Evolutionary conservation across 1,140 invertebrate genomes (phyloP).

Genomic region (Drusus annulatus): DNA sequence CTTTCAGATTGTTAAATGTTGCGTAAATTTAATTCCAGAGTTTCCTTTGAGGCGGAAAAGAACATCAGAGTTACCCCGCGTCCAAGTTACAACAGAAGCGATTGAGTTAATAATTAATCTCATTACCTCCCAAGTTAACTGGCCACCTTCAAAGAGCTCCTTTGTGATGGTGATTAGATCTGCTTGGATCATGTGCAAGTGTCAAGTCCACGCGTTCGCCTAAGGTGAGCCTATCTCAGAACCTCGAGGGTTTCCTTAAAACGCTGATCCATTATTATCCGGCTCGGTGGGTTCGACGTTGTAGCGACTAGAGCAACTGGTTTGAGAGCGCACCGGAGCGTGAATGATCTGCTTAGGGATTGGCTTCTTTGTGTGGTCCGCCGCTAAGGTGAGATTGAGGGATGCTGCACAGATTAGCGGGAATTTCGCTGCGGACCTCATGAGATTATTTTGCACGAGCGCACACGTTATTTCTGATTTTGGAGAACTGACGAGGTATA

Average conservation of each 20-base stretch:
- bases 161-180: constrained; percentile 13
- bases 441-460: constrained; percentile 8
- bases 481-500: too few species aligned
- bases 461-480: constrained; percentile 17
- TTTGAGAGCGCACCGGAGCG: neutral
- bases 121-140: neutral
- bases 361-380: constrained; percentile 25
- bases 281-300: neutral
- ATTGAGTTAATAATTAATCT: constrained; percentile 30
- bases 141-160: constrained; percentile 33
- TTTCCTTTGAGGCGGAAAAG: constrained; percentile 9
- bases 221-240: constrained; percentile 10
- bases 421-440: constrained; percentile 8
- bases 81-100: neutral
- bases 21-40: neutral
- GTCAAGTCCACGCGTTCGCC: constrained; percentile 28
- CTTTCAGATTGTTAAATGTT: constrained; percentile 1
- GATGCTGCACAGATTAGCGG: neutral
- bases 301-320: neutral
- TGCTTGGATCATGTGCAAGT: constrained; percentile 30
- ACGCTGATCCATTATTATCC: constrained; percentile 16
- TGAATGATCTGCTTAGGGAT: constrained; percentile 20
- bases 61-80: neutral
- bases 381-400: constrained; percentile 14
- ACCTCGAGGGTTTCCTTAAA: neutral